Base-by-base conservation (phyloP, 2,113 vertebrate species). In the Pomatostomus ruficeps region DNA sequence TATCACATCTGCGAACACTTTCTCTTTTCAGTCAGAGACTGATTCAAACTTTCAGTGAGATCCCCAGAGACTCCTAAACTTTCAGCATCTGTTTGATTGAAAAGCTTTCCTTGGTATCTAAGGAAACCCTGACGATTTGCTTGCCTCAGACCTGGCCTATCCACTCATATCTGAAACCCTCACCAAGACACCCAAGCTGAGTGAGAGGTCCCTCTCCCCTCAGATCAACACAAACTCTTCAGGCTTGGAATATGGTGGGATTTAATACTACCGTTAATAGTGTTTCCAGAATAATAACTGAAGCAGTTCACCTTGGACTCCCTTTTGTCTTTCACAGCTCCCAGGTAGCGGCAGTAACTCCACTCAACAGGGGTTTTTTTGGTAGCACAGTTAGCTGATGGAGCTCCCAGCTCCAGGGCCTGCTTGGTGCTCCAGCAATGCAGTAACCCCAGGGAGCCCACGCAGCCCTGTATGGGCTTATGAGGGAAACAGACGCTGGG, bases 381-480 rank as follows among this genome's bases (percentile, higher is more conserved):
- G 14, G 22, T 33, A 20, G 14, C 28, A 48, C 13, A 17, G 20
- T 38, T 15, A 31, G 23, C 18, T 4, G 2, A 26, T 31, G 38
- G 29, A n/a, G 8, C 4, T 38, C 19, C 29, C 26, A n/a, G 26
- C 35, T 35, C 7, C 3, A 52, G 58, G 18, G 14, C 6, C 12
- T 38, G 7, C 9, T 55, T 33, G 15, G 12, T 52, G 52, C 31
- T n/a, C 46, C 38, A 66, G 29, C 6, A 59, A 11, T 2, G 4
- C 26, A 1, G 1, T 7, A 45, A 9, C 16, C 25, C 6, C 1
- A 10, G 7, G 20, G 3, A 28, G 9, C 3, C 12, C 54, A 17
- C 0, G 2, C 9, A 54, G 24, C 18, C 19, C 65, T 36, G 14
- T 1, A 2, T 14, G 17, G 35, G 16, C 2, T 1, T n/a, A 24